phyloP scores from a whole-genome alignment of 2,113 vertebrate species.

The Hyla sarda region DNA sequence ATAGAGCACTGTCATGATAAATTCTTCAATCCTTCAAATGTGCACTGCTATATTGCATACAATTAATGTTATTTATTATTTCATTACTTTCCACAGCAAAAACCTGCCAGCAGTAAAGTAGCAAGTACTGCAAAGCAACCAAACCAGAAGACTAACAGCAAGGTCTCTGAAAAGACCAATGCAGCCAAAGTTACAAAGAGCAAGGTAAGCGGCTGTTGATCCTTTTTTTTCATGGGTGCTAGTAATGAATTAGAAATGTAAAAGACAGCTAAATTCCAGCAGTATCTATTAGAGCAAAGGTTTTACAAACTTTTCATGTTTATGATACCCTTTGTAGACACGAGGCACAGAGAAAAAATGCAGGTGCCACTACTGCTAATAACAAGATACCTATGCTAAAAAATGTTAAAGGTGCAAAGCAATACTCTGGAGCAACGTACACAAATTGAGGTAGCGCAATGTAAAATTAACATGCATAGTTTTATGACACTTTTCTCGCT shows the following conservation, averaged over 20 bases:
- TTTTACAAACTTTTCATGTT: no score
- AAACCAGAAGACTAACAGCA: slow-evolving; percentile 38
- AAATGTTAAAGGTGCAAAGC: no score
- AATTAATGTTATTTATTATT: not conserved
- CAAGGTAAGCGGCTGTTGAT: slow-evolving; percentile 60
- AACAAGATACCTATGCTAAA: no score
- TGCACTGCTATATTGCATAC: not conserved
- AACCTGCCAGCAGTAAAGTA: slow-evolving; percentile 54
- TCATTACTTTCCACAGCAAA: slow-evolving; percentile 59
- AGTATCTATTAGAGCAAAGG: no score
- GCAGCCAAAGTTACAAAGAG: slow-evolving; percentile 53
- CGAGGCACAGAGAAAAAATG: no score
- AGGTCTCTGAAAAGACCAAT: slow-evolving; percentile 48
- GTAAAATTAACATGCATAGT: no score
- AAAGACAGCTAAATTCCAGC: not conserved
- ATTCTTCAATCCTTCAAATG: not conserved
- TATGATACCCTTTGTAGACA: no score
- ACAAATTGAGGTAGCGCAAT: no score
- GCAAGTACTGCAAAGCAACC: slow-evolving; percentile 47
- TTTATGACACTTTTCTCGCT: no score
- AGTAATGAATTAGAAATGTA: not conserved
- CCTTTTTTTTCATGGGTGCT: not conserved
- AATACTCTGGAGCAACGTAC: no score
- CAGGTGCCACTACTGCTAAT: no score
- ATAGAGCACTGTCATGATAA: no score